Evolutionary conservation across 2,797 vertebrate genomes (phyloP), one percentile per base, ranked within the genome.

Genomic region (Knipowitschia caucasica): DNA sequence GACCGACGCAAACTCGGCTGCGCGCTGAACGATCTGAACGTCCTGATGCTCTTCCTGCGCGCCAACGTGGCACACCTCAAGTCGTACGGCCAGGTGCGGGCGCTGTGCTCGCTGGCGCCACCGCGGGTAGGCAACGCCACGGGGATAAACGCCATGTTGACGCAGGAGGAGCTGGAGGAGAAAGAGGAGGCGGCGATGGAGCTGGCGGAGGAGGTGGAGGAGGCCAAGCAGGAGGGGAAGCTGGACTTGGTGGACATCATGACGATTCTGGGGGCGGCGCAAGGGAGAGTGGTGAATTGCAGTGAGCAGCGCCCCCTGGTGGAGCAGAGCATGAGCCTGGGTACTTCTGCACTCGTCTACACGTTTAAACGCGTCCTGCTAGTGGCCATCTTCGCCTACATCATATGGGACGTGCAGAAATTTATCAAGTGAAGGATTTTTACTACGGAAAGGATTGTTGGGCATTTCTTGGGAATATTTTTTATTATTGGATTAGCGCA

Each of bases 201-300:
- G 83, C 69, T 90, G 36, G 71, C 85, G 10, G 89, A 92, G 50
- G 88, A 88, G 52, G 70, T 90, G 31, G 76, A 71, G 42, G 91
- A 92, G 72, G 88, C 88, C 54, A 85, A 86, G 44, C 86, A 91
- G 51, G 90, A 94, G 75, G 83, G 89, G 70, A 88, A 92, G 83
- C 81, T 95, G 17, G 97, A 94, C 0, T 84, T 99, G 1, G 85
- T 99, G 0, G 96, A 99, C 46, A 97, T 98, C 85, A 98, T 99
- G 96, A 96, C 95, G 0, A 78, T 97, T 65, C 73, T 98, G 67
- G 95, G 94, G 4, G 94, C 94, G 0, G 86, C 95, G 42, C 93
- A 94, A 63, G 87, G 85, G 18, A 69, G 82, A 64, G 82, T 85
- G 50, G 77, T 82, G 2, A 89, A 91, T 81, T 87, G 87, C 84